Conservation (phyloP, 2,888 invertebrate genomes). For the Laspeyria flexula region DNA sequence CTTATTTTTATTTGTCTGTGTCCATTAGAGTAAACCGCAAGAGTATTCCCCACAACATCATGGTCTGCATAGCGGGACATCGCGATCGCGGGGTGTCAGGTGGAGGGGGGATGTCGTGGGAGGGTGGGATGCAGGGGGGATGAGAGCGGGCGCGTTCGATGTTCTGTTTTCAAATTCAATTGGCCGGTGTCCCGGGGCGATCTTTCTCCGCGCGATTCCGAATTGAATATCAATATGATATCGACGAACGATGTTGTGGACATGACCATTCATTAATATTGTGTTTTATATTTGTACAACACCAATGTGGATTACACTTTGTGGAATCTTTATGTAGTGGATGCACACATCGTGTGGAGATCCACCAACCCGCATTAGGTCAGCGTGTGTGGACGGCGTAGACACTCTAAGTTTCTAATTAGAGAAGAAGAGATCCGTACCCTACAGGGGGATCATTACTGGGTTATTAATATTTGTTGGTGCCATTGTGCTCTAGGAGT, state of each 20-base stretch:
- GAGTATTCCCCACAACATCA: neutral
- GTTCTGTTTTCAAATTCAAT: conserved; percentile 85
- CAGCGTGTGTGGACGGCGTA: too few species aligned
- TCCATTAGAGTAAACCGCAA: neutral
- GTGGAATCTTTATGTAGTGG: too few species aligned
- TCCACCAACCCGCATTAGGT: too few species aligned
- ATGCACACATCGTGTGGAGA: too few species aligned
- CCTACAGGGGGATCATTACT: too few species aligned
- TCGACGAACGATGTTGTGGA: conserved; percentile 63
- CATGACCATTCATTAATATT: conserved; percentile 43
- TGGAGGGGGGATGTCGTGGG: conserved; percentile 15
- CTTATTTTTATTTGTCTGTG: too few species aligned
- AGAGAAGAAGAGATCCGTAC: too few species aligned
- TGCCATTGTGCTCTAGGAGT: too few species aligned
- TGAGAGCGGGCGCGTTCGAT: conserved; percentile 55
- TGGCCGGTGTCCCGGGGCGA: conserved; percentile 83
- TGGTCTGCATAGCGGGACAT: conserved; percentile 49
- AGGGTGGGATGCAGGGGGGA: conserved; percentile 27
- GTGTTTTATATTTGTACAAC: conserved; percentile 7
- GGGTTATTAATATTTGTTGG: too few species aligned
- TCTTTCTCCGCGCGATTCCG: conserved; percentile 79
- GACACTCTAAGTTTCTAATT: too few species aligned
- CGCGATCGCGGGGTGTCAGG: conserved; percentile 26
- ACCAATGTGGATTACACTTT: too few species aligned
- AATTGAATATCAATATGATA: conserved; percentile 84